These are phyloP conservation scores for Leuciscus waleckii DNA, from an alignment of 2,797 vertebrate species.

Conservation along the genomic window DNA sequence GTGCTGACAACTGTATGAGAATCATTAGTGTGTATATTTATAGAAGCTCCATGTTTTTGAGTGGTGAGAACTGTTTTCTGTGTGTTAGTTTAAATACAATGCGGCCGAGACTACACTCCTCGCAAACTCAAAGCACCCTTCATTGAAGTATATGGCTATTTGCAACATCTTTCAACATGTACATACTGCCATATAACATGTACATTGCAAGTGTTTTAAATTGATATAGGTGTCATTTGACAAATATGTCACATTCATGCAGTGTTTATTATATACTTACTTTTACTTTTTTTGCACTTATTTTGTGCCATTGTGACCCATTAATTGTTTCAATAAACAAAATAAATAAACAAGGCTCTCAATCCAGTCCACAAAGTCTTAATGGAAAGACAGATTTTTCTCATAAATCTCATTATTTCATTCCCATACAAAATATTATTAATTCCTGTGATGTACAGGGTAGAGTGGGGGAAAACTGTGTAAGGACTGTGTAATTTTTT, in stretches of 20 bases:
- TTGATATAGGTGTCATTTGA: background rate
- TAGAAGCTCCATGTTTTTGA: conserved; percentile 38
- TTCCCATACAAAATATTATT: background rate
- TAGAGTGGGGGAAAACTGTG: too few relatives aligned
- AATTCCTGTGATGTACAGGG: background rate
- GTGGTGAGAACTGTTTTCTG: conserved; percentile 16
- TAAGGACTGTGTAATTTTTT: too few relatives aligned
- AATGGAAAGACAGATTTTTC: background rate
- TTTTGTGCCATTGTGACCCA: conserved; percentile 17
- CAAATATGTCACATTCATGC: conserved; percentile 5
- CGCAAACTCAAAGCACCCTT: background rate
- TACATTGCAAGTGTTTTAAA: background rate
- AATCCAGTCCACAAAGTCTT: background rate
- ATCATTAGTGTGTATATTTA: conserved; percentile 46
- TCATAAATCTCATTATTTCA: background rate
- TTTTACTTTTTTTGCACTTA: conserved; percentile 16
- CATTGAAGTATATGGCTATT: conserved; percentile 1
- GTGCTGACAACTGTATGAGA: conserved; percentile 35
- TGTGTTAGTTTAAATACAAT: background rate
- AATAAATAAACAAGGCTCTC: conserved; percentile 13
- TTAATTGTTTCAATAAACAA: conserved; percentile 34
- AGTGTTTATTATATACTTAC: conserved; percentile 4
- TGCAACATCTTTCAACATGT: background rate
- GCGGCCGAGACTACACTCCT: background rate
- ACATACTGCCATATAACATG: too few relatives aligned